These are phyloP conservation scores for Rhadina sibilatrix DNA, from an alignment of 2,113 vertebrate species.

Conservation along the genomic window DNA sequence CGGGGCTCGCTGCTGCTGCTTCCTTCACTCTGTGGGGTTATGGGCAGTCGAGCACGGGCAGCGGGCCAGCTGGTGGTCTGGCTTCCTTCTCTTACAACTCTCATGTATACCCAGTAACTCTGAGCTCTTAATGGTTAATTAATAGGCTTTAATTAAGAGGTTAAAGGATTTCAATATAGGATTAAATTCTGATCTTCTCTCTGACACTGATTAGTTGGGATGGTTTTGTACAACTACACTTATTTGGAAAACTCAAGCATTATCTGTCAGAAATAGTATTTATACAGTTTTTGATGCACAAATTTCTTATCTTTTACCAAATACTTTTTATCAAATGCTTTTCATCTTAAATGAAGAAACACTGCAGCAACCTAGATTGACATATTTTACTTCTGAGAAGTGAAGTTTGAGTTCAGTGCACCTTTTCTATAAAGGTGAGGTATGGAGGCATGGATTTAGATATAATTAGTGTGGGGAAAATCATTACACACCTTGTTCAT, in stretches of 20 bases:
- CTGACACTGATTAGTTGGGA: neutral
- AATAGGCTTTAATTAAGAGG: conserved; percentile 5
- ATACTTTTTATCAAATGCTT: neutral
- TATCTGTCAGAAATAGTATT: neutral
- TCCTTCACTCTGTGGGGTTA: neutral
- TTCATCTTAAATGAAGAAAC: neutral
- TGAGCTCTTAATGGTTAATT: conserved; percentile 6
- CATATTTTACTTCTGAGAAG: neutral
- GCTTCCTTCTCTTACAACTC: neutral
- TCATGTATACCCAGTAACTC: neutral
- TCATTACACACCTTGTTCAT: neutral
- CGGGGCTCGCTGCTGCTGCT: neutral
- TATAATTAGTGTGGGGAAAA: neutral
- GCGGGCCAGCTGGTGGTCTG: neutral
- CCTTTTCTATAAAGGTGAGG: neutral
- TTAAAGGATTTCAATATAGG: conserved; percentile 3
- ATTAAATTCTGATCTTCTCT: neutral
- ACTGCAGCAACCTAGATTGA: neutral
- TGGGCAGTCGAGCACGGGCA: neutral
- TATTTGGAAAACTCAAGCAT: neutral
- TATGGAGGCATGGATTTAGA: neutral
- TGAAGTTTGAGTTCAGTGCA: neutral
- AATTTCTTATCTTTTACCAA: neutral
- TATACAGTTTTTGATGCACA: neutral
- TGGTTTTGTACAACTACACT: neutral